Evolutionary conservation across 2,888 invertebrate species (phyloP).

Genomic region (Beris morrisii): DNA sequence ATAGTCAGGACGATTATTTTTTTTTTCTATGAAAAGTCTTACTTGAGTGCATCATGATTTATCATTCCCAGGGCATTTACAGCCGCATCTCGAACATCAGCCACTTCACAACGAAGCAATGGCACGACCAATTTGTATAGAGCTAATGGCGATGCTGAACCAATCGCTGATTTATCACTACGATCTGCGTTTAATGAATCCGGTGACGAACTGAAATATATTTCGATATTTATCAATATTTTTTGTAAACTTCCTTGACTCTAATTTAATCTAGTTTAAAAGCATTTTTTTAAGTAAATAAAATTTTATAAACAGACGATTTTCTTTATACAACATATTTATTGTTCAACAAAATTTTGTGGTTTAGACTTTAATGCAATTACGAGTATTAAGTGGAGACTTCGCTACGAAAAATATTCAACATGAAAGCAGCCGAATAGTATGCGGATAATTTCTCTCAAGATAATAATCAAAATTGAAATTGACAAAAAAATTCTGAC

Average conservation of each 20-base stretch:
- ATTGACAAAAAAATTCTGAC: too few species aligned
- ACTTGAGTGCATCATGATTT: conserved; percentile 94
- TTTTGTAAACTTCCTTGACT: too few species aligned
- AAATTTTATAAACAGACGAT: too few species aligned
- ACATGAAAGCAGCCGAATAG: too few species aligned
- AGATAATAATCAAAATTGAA: too few species aligned
- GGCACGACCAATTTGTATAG: conserved; percentile 93
- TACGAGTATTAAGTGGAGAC: too few species aligned
- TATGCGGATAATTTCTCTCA: too few species aligned
- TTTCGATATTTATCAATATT: neutral
- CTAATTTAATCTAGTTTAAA: too few species aligned
- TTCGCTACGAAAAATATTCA: too few species aligned
- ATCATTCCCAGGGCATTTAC: conserved; percentile 93
- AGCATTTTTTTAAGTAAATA: too few species aligned
- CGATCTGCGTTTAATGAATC: conserved; percentile 85
- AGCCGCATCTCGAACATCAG: conserved; percentile 92
- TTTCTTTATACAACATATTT: conserved; percentile 9
- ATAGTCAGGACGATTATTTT: neutral
- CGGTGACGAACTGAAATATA: conserved; percentile 76
- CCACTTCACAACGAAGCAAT: conserved; percentile 87
- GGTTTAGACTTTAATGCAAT: neutral
- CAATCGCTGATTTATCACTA: conserved; percentile 69
- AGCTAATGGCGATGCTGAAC: conserved; percentile 77
- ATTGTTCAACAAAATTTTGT: conserved; percentile 11
- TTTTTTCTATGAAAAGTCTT: conserved; percentile 47